Base-by-base conservation (phyloP, 2,113 vertebrate species). In the Mobula hypostoma region DNA sequence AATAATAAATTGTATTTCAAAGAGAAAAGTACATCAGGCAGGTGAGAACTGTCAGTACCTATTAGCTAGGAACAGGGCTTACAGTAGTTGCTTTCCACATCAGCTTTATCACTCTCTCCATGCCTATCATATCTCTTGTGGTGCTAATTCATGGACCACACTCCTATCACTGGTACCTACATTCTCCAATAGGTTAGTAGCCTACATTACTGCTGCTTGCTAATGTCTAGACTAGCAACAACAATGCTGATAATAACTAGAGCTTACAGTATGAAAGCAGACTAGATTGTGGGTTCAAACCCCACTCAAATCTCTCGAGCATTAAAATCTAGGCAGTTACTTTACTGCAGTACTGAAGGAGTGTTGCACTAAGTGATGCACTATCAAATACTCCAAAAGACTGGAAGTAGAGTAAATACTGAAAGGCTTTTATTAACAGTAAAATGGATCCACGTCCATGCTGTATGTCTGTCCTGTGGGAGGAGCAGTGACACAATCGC, bases 1-100 rank as follows among this genome's bases (percentile, higher is more conserved):
- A 93, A 93, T 93, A 93, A 93, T 93, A 93, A 93, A 76, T 93
- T 72, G 68, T 74, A 93, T 74, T 74, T 93, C 91, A 93, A 76
- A 56, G 48, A 29, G 63, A 93, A 93, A 74, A 74, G 72, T 93
- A 40, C 61, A 70, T 17, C 48, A 93, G 40, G 32, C 36, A 93
- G 68, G 70, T 93, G 70, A 93, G 68, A 76, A 93, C n/a, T 74
- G 91, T 93, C 91, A 27, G 91, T 76, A 56, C 36, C 68, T 93
- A 93, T 93, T 93, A 93, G 91, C 32, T 72, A 56, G 70, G 24
- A 74, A 21, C 32, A 7, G 19, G 40, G 2, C 74, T 76, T 14
- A 21, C 5, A 29, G 36, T 14, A 12, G 21, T 56, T 93, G 70
- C 24, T 21, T 29, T 93, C 36, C 12, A 7, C 91, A 32, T 40